A percentile compares a stretch with the other conserved stretches of the same genome.
Evolutionary conservation across 2,888 invertebrate genomes (phyloP).

Genomic region (Esperia sulphurella): DNA sequence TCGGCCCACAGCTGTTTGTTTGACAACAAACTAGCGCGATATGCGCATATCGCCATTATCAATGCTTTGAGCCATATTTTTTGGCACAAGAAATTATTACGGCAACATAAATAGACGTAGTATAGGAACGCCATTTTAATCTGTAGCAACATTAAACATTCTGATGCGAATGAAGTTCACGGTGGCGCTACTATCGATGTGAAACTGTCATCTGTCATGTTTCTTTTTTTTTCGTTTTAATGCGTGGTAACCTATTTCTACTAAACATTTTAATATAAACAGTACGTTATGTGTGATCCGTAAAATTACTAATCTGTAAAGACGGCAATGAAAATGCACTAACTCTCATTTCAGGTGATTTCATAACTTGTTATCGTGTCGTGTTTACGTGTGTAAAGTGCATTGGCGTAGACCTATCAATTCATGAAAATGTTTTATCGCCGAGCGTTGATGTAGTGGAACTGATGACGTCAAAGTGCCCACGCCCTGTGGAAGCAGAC

Average conservation of each 20-base stretch:
- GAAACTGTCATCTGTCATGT: too few relatives aligned
- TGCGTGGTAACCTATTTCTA: too few relatives aligned
- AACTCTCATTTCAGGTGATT: conserved; percentile 12
- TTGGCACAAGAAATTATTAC: not conserved
- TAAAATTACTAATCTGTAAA: not conserved
- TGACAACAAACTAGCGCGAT: conserved; percentile 50
- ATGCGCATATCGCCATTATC: conserved; percentile 8
- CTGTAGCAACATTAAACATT: too few relatives aligned
- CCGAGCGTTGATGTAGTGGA: conserved; percentile 24
- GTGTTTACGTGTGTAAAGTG: conserved; percentile 24
- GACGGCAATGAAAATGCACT: conserved; percentile 13
- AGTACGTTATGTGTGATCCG: too few relatives aligned
- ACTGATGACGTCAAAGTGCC: conserved; percentile 27
- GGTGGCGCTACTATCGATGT: too few relatives aligned
- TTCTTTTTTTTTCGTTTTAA: not conserved
- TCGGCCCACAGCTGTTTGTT: conserved; percentile 55
- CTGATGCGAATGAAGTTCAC: too few relatives aligned
- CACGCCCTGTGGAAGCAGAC: not conserved
- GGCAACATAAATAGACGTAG: not conserved
- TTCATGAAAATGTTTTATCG: conserved; percentile 37
- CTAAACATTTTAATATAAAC: too few relatives aligned
- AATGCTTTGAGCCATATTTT: not conserved
- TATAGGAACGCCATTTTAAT: too few relatives aligned
- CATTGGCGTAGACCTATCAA: conserved; percentile 26
- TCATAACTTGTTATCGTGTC: conserved; percentile 17